Base-by-base conservation (phyloP, 2,888 invertebrate species). In the Caradrina clavipalpis region DNA sequence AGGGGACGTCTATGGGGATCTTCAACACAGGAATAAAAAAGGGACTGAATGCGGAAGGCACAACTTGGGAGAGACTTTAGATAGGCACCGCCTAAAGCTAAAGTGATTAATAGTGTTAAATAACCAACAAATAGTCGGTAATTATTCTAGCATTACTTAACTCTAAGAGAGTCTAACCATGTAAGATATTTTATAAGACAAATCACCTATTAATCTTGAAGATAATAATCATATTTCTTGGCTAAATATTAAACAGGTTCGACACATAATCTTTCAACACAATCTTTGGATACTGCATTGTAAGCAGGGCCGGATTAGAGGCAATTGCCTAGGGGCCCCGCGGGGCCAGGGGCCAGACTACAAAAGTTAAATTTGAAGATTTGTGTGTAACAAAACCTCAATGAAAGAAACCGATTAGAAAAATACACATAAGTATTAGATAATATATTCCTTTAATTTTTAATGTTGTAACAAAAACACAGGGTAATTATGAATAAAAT, bases 191-290 rank as follows among this genome's bases (percentile, higher is more conserved):
- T 49, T 66, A 54, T 47, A 77, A 72, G 53, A 60, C 57, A 65
- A 73, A 68, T 61, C 55, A 0, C 4, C 60, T 50, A 69, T 77
- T 59, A 63, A 72, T 76, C 66, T 66, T 61, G 39, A 19, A 39
- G 51, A 66, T 76, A 56, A 79, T 69, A 58, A 79, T 66, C 59
- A 79, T 57, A 69, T 64, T 64, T 71, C 57, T 71, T 65, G 49
- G 45, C 50, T 31, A 50, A 70, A 69, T 62, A 76, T 57, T 47
- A 78, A 70, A 75, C 62, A 64, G 55, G 66, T 78, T 66, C 58
- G 62, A 53, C 49, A 55, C 49, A 55, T 17, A 73, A 78, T 78
- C 74, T 69, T 66, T 73, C 68, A 66, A 69, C 71, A 69, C 73
- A 49, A 69, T 73, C 49, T 54, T 53, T 59, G 21, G 55, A 65